phyloP scores from a whole-genome alignment of 1,140 invertebrate species.

The Drosophila biarmipes region DNA sequence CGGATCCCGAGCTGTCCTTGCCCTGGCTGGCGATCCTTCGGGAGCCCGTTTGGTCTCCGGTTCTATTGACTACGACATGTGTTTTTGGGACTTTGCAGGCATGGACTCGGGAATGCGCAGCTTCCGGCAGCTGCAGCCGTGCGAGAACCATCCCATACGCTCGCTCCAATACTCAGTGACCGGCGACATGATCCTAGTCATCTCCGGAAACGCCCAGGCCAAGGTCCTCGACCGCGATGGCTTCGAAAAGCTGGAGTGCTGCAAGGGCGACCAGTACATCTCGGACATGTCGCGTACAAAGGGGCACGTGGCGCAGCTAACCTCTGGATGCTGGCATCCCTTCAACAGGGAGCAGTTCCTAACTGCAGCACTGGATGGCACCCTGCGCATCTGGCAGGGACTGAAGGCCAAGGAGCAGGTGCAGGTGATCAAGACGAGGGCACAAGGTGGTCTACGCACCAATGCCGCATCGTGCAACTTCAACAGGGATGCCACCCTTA shows the following conservation, averaged over 20 bases:
- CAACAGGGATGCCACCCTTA: slow-evolving; percentile 94
- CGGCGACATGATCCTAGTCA: slow-evolving; percentile 96
- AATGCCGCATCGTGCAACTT: slow-evolving; percentile 94
- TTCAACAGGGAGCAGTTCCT: slow-evolving; percentile 96
- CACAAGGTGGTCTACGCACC: slow-evolving; percentile 94
- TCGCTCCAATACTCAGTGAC: slow-evolving; percentile 96
- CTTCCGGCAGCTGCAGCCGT: slow-evolving; percentile 96
- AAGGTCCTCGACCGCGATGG: slow-evolving; percentile 98
- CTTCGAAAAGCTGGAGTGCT: slow-evolving; percentile 97
- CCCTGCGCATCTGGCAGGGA: slow-evolving; percentile 95
- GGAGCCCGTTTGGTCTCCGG: slow-evolving; percentile 97
- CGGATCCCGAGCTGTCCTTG: slow-evolving; percentile 94
- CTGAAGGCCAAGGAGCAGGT: slow-evolving; percentile 90
- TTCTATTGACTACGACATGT: slow-evolving; percentile 97
- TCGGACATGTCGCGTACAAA: slow-evolving; percentile 97
- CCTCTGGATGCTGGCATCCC: slow-evolving; percentile 97
- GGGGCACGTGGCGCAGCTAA: slow-evolving; percentile 97
- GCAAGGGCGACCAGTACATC: slow-evolving; percentile 98
- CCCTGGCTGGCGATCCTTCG: slow-evolving; percentile 95
- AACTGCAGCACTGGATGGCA: slow-evolving; percentile 96
- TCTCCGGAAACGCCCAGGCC: slow-evolving; percentile 96
- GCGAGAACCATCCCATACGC: slow-evolving; percentile 97
- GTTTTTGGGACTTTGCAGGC: slow-evolving; percentile 99
- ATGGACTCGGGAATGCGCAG: slow-evolving; percentile 96
- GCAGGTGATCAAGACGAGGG: slow-evolving; percentile 94